Conservation (phyloP, 2,888 invertebrate species). For the Drosophila pseudotakahashii region DNA sequence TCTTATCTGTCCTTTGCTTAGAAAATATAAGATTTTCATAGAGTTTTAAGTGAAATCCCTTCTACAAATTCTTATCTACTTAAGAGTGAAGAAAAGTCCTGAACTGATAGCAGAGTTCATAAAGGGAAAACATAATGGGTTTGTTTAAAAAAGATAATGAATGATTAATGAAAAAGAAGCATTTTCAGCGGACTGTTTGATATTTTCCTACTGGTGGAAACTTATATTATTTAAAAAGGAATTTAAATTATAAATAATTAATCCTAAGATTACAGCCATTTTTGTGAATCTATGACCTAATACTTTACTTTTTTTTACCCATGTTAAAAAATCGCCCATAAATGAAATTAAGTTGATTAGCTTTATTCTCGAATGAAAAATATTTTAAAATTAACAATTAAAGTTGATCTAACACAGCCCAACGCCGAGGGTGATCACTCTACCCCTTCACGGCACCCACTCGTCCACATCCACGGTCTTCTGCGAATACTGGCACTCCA, state of each 20-base stretch:
- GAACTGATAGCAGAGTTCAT: not conserved
- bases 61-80: not conserved
- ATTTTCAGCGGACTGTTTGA: no score
- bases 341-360: constrained; percentile 10
- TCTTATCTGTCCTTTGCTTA: not conserved
- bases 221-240: no score
- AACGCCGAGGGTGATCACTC: not conserved
- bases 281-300: no score
- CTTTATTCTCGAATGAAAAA: constrained; percentile 41
- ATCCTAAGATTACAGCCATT: no score
- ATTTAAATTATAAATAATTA: no score
- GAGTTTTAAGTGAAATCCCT: not conserved
- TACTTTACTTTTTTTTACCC: no score
- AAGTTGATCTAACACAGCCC: constrained; percentile 64
- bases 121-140: not conserved
- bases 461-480: constrained; percentile 66
- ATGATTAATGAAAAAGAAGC: not conserved
- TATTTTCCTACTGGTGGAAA: no score
- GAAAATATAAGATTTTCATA: no score
- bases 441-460: constrained; percentile 57
- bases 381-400: constrained; percentile 48
- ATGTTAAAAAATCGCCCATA: not conserved
- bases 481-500: constrained; percentile 62
- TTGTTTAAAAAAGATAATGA: not conserved
- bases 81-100: not conserved